phyloP scores from a whole-genome alignment of 2,888 invertebrate species.

The Podotricha telesiphe region DNA sequence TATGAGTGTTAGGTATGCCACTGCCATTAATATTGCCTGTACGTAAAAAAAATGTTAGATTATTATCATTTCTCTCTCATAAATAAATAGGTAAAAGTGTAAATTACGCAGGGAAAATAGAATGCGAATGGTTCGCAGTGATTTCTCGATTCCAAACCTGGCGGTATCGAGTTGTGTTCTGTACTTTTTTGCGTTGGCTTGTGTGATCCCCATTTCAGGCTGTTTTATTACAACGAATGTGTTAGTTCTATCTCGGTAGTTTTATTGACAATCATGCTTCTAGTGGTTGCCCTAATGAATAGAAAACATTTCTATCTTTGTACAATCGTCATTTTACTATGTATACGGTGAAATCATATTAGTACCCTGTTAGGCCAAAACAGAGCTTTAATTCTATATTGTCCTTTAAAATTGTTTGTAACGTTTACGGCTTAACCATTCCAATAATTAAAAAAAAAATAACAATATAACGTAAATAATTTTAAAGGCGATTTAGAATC shows the following conservation, averaged over 20 bases:
- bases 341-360: conserved; percentile 38
- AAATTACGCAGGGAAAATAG: conserved; percentile 31
- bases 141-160: conserved; percentile 36
- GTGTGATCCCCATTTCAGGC: conserved; percentile 69
- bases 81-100: conserved; percentile 55
- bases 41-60: conserved; percentile 48
- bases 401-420: conserved; percentile 30
- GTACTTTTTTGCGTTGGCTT: conserved; percentile 52
- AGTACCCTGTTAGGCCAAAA: conserved; percentile 30
- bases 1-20: conserved; percentile 76
- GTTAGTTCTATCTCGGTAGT: conserved; percentile 61
- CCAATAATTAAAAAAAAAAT: conserved; percentile 3
- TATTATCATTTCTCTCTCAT: conserved; percentile 46
- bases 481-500: conserved; percentile 33
- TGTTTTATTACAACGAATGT: conserved; percentile 80
- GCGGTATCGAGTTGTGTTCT: conserved; percentile 36
- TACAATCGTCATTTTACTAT: conserved; percentile 49
- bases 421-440: neutral
- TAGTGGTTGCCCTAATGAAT: conserved; percentile 47
- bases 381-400: conserved; percentile 33
- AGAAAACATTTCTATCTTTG: conserved; percentile 43
- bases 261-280: conserved; percentile 47
- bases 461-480: conserved; percentile 30
- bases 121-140: conserved; percentile 65
- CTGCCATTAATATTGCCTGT: conserved; percentile 68